Conservation (phyloP, 2,113 vertebrate genomes). For the Lipotes vexillifer region DNA sequence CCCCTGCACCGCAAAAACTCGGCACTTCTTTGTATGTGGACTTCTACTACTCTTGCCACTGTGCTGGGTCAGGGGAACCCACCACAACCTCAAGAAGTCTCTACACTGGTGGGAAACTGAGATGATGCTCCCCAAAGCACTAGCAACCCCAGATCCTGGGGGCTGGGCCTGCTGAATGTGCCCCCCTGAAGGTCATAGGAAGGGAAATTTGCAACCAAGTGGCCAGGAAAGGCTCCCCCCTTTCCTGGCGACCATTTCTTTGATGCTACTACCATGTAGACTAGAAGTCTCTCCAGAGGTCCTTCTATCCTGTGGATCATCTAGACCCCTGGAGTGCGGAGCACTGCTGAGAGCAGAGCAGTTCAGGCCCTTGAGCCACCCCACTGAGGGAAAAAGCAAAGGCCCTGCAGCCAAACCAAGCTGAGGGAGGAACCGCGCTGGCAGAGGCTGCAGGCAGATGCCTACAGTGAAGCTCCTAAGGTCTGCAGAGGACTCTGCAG, state of each 20-base stretch:
- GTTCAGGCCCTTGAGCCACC: background rate
- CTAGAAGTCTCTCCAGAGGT: background rate
- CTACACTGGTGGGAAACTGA: background rate
- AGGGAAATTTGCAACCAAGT: background rate
- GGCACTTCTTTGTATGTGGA: background rate
- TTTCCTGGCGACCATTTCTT: background rate
- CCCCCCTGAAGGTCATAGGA: background rate
- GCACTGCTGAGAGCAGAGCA: background rate
- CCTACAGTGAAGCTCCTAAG: background rate
- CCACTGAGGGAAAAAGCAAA: background rate
- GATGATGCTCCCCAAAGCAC: background rate
- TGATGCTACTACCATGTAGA: background rate
- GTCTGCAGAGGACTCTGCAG: background rate
- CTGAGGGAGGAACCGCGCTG: fast-evolving
- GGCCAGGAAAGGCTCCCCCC: background rate
- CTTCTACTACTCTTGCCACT: background rate
- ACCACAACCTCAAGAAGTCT: background rate
- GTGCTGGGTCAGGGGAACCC: background rate
- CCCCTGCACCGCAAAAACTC: background rate
- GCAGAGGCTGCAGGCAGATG: background rate
- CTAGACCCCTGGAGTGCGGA: background rate
- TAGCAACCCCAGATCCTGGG: background rate
- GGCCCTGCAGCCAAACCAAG: background rate
- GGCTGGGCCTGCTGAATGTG: background rate
- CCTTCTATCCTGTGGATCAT: background rate